Evolutionary conservation across 2,113 vertebrate species (phyloP).

Genomic region (Embiotoca jacksoni): DNA sequence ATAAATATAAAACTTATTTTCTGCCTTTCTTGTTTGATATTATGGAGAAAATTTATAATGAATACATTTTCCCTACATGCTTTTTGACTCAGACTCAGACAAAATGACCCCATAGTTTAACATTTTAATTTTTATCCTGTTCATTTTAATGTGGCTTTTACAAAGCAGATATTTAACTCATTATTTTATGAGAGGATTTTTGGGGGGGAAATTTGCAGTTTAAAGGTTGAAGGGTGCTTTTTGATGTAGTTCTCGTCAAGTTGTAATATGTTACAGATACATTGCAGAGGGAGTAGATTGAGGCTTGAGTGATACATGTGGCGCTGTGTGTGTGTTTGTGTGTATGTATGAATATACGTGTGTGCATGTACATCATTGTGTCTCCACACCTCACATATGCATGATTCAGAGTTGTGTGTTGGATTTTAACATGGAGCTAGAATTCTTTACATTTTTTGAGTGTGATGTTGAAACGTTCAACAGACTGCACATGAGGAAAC

Average conservation of each 20-base stretch:
- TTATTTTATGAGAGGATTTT: background rate
- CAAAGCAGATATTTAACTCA: background rate
- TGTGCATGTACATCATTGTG: background rate
- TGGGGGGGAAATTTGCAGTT: background rate
- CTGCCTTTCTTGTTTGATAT: background rate
- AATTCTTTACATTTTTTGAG: background rate
- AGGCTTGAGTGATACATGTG: background rate
- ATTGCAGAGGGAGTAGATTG: background rate
- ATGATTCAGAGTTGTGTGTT: background rate
- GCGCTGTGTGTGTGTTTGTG: background rate
- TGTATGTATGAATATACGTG: background rate
- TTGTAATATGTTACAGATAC: background rate
- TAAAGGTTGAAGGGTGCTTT: background rate
- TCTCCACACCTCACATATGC: background rate
- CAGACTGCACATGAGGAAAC: background rate
- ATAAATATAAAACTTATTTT: slow-evolving; percentile 1
- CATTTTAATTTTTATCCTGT: background rate
- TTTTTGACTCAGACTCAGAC: background rate
- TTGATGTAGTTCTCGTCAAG: too few species aligned
- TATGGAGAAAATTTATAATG: background rate
- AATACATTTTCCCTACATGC: background rate
- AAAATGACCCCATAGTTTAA: background rate
- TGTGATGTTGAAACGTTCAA: background rate
- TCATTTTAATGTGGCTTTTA: background rate
- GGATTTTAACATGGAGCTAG: background rate